Evolutionary conservation across 2,797 vertebrate genomes (phyloP), one percentile per base, ranked within the genome.

Genomic region (Philypnodon macrostomus): DNA sequence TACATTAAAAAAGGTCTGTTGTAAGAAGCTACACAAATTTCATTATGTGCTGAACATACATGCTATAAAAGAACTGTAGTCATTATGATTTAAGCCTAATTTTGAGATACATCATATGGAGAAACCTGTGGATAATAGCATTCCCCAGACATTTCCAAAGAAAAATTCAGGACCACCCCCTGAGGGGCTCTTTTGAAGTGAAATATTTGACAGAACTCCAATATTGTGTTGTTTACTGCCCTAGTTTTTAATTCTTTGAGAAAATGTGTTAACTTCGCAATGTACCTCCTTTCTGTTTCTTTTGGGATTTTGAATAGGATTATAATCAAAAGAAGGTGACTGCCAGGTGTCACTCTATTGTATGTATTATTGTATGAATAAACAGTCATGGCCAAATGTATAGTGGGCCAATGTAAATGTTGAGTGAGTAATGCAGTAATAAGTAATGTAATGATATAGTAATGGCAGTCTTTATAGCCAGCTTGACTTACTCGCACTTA

Each of bases 161-260:
- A 4, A 17, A 10, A 17, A 15, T 18, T 21, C 17, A 3, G 2
- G n/a, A 1, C 21, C 15, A 42, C 34, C 23, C 38, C 32, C 2
- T 11, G 24, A 9, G 51, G 26, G 13, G n/a, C 17, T 12, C 29
- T 40, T 29, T 24, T 45, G 35, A 17, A 13, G 33, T 38, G 17
- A 42, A 18, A 65, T 38, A 51, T 53, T 41, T 58, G 57, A 21
- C 31, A 54, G 47, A 23, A 21, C 6, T 17, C 5, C 3, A 19
- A 7, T 31, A 9, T 11, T 6, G 34, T 51, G 42, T 47, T 44
- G 9, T 50, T 55, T n/a, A 18, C 21, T 73, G 58, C 26, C 64
- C 58, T 33, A 75, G 38, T 60, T 71, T 64, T 24, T 27, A 7
- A 26, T 56, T 55, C 32, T 60, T 65, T 35, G 61, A 7, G 31